These are phyloP conservation scores for Tillus elongatus DNA, from an alignment of 2,888 invertebrate species.

Conservation along the genomic window DNA sequence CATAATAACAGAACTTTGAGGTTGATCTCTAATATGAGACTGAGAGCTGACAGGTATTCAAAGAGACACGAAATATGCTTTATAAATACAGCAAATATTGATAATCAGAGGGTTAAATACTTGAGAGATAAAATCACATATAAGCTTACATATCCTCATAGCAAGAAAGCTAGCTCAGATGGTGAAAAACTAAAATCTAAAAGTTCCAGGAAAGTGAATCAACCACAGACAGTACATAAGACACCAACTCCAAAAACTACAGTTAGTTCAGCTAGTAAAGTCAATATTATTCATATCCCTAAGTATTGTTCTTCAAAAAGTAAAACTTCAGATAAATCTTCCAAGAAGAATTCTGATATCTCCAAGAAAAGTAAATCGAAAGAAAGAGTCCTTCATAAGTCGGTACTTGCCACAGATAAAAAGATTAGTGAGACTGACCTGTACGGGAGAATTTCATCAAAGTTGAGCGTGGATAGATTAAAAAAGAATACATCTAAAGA, in stretches of 20 bases:
- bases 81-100: slow-evolving; percentile 32
- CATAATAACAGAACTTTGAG: slow-evolving; percentile 60
- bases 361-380: neutral
- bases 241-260: neutral
- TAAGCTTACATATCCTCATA: slow-evolving; percentile 42
- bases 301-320: too few species aligned
- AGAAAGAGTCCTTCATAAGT: neutral
- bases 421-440: neutral
- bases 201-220: neutral
- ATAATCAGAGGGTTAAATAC: slow-evolving; percentile 50
- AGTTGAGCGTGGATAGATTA: neutral
- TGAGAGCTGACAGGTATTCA: slow-evolving; percentile 31
- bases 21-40: slow-evolving; percentile 50
- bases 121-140: slow-evolving; percentile 54
- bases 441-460: neutral
- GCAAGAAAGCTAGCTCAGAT: slow-evolving; percentile 16
- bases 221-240: neutral
- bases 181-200: too few species aligned
- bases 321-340: neutral
- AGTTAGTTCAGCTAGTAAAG: neutral
- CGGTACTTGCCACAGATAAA: neutral
- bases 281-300: too few species aligned
- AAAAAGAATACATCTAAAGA: neutral
- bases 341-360: neutral
- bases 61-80: slow-evolving; percentile 47